Evolutionary conservation across 2,797 vertebrate genomes (phyloP).

Genomic region (Sebastes minor): DNA sequence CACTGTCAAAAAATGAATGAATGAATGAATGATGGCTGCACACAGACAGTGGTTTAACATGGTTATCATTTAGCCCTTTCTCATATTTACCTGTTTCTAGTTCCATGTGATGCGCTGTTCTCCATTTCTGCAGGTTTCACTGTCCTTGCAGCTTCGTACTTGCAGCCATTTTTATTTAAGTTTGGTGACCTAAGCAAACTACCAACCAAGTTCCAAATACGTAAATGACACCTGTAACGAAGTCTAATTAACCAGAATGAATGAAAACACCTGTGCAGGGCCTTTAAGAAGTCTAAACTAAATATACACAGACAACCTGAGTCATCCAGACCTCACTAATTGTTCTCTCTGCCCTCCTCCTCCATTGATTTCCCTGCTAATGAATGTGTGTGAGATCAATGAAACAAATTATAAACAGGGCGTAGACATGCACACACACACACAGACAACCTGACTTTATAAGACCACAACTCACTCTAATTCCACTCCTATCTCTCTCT

Average conservation of each 20-base stretch:
- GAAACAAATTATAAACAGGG: conserved; percentile 23
- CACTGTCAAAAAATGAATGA: too few species aligned
- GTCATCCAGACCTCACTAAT: conserved; percentile 48
- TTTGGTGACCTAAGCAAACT: not conserved
- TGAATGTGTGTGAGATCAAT: conserved; percentile 50
- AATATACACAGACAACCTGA: conserved; percentile 31
- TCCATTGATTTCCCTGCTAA: conserved; percentile 37
- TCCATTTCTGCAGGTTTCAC: not conserved
- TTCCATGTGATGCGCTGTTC: not conserved
- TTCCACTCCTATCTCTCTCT: not conserved
- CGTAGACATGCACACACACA: not conserved
- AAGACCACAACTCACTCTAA: conserved; percentile 11
- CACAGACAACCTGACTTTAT: not conserved
- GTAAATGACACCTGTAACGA: not conserved
- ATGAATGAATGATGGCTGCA: not conserved
- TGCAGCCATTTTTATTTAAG: not conserved
- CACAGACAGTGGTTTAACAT: not conserved
- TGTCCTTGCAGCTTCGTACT: not conserved
- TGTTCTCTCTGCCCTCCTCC: conserved; percentile 39
- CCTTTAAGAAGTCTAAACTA: not conserved
- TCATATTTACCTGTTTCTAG: not conserved
- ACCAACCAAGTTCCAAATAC: not conserved
- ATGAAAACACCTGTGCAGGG: not conserved
- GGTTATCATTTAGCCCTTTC: not conserved
- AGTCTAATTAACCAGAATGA: not conserved